Conservation (phyloP, 2,113 vertebrate genomes). For the Megalops atlanticus region DNA sequence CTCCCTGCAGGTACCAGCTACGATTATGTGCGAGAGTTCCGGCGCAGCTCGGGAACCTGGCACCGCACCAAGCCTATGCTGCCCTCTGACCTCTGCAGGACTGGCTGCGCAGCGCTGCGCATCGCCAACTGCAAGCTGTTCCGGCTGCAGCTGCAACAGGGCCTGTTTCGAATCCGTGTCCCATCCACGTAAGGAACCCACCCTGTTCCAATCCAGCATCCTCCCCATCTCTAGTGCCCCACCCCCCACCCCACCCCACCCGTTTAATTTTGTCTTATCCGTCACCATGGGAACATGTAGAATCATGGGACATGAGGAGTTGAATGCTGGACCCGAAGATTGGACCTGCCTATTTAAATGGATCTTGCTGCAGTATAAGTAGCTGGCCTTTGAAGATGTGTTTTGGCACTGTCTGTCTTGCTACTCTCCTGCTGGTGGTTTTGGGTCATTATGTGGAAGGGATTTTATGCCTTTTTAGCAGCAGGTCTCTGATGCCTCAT, state of each 20-base stretch:
- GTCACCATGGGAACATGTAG: background rate
- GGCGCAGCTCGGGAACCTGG: constrained; percentile 92
- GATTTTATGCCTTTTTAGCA: background rate
- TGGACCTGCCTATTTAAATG: background rate
- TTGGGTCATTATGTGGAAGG: background rate
- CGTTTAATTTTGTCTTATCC: background rate
- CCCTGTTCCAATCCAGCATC: background rate
- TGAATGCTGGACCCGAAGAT: background rate
- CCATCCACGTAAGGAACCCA: constrained; percentile 64
- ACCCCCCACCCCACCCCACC: background rate
- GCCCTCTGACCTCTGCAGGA: constrained; percentile 86
- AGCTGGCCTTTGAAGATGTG: background rate
- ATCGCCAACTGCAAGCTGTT: constrained; percentile 97
- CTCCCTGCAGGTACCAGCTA: constrained; percentile 81
- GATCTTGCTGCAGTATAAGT: background rate
- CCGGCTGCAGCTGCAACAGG: constrained; percentile 90
- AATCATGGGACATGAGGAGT: background rate
- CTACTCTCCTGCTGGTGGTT: constrained; percentile 2
- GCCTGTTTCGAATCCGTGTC: constrained; percentile 85
- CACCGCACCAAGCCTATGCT: constrained; percentile 88
- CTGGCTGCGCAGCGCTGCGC: constrained; percentile 83
- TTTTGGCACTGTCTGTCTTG: background rate
- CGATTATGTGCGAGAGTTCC: constrained; percentile 95
- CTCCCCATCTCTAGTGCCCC: background rate
- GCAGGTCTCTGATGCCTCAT: constrained; percentile 1